Evolutionary conservation across 2,888 invertebrate genomes (phyloP).

Genomic region (Cephonodes hylas): DNA sequence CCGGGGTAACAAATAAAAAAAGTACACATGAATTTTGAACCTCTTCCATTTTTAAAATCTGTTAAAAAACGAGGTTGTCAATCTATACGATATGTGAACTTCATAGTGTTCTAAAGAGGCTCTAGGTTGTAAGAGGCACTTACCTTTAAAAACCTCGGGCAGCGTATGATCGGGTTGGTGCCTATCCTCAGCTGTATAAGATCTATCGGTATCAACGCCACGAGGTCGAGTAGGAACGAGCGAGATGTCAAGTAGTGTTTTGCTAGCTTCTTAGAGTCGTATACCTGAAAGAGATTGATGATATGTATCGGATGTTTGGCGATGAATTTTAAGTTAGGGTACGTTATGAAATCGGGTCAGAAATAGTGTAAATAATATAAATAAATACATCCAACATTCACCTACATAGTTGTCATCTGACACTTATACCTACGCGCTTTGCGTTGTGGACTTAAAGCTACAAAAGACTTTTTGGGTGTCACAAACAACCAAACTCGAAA

Average conservation of each 20-base stretch:
- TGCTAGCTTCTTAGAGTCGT: slow-evolving; percentile 94
- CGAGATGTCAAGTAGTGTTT: slow-evolving; percentile 93
- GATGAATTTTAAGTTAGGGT: neutral
- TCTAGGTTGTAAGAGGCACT: no score
- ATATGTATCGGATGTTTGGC: neutral
- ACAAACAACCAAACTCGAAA: no score
- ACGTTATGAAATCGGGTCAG: neutral
- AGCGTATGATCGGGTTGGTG: slow-evolving; percentile 92
- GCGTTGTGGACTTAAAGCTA: no score
- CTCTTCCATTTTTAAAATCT: no score
- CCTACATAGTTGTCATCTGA: no score
- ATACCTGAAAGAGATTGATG: slow-evolving; percentile 80
- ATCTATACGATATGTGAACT: neutral
- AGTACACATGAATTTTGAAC: no score
- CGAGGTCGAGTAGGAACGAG: slow-evolving; percentile 91
- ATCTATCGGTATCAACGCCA: slow-evolving; percentile 92
- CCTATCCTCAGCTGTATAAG: slow-evolving; percentile 91
- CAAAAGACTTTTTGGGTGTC: no score
- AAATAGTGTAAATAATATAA: neutral
- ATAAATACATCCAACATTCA: no score
- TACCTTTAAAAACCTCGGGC: slow-evolving; percentile 93
- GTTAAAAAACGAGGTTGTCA: no score
- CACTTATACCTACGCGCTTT: no score
- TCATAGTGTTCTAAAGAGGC: neutral
- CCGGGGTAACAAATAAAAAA: no score